Evolutionary conservation across 2,797 vertebrate species (phyloP), one percentile per base, ranked within the genome.

Genomic region (Pseudochirops corinnae): DNA sequence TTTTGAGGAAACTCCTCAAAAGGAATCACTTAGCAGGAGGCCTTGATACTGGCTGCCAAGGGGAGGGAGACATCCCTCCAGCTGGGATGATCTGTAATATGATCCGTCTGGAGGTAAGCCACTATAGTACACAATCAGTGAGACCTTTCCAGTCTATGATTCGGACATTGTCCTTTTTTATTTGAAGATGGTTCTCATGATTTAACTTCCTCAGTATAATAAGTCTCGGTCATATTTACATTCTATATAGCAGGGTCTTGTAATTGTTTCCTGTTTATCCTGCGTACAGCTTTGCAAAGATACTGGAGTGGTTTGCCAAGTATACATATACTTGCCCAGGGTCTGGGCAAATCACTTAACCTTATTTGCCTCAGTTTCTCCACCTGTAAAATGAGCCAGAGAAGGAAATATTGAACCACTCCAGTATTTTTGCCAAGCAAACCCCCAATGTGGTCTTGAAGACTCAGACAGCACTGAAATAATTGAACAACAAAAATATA

Each of bases 171-270:
- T 74, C 62, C 62, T 74, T 55, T 74, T 74, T 6, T 74, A 67
- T 74, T 39, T 74, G 33, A 74, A 62, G 31, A 62, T 62, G n/a
- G n/a, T 74, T n/a, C 62, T 74, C 16, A 39, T 74, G 62, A 21
- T 39, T 74, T 39, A 74, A 39, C 33, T n/a, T 18, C 16, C 62
- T 74, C 16, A 74, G 33, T 39, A 18, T 39, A 67, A 13, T 39
- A 67, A 13, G n/a, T 18, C 62, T 74, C 5, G 1, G 16, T 74
- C 62, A 74, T 14, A 6, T n/a, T 74, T 39, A 74, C 33, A 74
- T 91, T 55, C 39, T 60, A 82, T 82, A 94, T 91, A 90, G 82
- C 56, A 67, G 93, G 50, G 21, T n/a, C 62, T 74, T 74, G 33
- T 18, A 74, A 74, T 67, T 67, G n/a, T n/a, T 74, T 74, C n/a